phyloP scores from a whole-genome alignment of 1,140 invertebrate genomes.

The Pteromalus puparum region DNA sequence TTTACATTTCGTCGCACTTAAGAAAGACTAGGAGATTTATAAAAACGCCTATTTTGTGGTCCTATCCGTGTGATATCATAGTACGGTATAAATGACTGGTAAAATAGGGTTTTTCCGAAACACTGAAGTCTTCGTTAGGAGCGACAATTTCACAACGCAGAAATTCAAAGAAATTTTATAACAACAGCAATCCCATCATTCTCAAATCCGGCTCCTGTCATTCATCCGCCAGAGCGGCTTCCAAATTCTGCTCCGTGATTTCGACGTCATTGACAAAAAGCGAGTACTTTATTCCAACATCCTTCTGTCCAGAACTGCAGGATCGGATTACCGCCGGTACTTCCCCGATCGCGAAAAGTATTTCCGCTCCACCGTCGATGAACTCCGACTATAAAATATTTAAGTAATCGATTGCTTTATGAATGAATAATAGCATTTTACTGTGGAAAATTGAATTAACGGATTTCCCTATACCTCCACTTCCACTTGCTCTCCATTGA shows the following conservation, averaged over 20 bases:
- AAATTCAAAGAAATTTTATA: not conserved
- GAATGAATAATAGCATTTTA: not conserved
- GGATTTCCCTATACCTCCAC: conserved; percentile 69
- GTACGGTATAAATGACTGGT: too few relatives aligned
- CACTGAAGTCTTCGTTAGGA: too few relatives aligned
- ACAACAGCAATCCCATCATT: not conserved
- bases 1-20: not conserved
- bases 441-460: not conserved
- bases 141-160: too few relatives aligned
- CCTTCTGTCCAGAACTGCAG: conserved; percentile 66
- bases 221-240: not conserved
- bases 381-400: conserved; percentile 82
- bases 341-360: conserved; percentile 80
- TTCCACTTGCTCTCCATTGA: conserved; percentile 84
- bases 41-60: too few relatives aligned
- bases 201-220: not conserved
- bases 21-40: too few relatives aligned
- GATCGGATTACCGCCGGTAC: conserved; percentile 79
- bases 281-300: conserved; percentile 67
- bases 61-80: too few relatives aligned
- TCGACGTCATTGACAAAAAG: conserved; percentile 65
- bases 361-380: conserved; percentile 86
- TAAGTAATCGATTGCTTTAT: conserved; percentile 6
- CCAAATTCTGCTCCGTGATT: conserved; percentile 62
- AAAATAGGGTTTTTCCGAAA: too few relatives aligned